These are phyloP conservation scores for Phalangium opilio DNA, from an alignment of 2,888 invertebrate species.

Conservation along the genomic window DNA sequence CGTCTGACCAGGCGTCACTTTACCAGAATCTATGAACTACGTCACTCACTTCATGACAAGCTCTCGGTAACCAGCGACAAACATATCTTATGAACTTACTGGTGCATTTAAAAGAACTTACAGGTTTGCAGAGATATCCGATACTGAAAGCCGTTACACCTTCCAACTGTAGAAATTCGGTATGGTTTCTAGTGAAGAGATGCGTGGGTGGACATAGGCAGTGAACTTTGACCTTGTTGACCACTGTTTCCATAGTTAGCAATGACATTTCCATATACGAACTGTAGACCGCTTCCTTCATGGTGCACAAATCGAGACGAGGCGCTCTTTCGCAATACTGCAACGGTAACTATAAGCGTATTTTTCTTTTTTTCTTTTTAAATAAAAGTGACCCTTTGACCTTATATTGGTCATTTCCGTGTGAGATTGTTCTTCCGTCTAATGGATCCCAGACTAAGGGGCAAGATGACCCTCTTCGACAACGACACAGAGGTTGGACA, in stretches of 20 bases:
- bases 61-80: too few species aligned
- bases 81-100: too few species aligned
- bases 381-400: too few species aligned
- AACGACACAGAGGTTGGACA: slow-evolving; percentile 23
- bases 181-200: slow-evolving; percentile 9
- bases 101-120: slow-evolving; percentile 6
- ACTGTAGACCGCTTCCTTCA: slow-evolving; percentile 9
- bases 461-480: slow-evolving; percentile 20
- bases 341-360: not conserved
- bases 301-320: slow-evolving; percentile 4
- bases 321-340: slow-evolving; percentile 13
- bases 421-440: slow-evolving; percentile 25
- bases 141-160: slow-evolving; percentile 6
- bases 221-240: slow-evolving; percentile 8
- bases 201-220: slow-evolving; percentile 12
- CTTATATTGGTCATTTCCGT: slow-evolving; percentile 29
- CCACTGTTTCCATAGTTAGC: slow-evolving; percentile 8
- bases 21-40: too few species aligned
- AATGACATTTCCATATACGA: slow-evolving; percentile 7
- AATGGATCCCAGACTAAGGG: slow-evolving; percentile 24
- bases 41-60: too few species aligned
- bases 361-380: too few species aligned
- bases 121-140: slow-evolving; percentile 9
- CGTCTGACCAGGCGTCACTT: too few species aligned
- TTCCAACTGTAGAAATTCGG: slow-evolving; percentile 7